Evolutionary conservation across 2,888 invertebrate species (phyloP).

Genomic region (Alcis repandata): DNA sequence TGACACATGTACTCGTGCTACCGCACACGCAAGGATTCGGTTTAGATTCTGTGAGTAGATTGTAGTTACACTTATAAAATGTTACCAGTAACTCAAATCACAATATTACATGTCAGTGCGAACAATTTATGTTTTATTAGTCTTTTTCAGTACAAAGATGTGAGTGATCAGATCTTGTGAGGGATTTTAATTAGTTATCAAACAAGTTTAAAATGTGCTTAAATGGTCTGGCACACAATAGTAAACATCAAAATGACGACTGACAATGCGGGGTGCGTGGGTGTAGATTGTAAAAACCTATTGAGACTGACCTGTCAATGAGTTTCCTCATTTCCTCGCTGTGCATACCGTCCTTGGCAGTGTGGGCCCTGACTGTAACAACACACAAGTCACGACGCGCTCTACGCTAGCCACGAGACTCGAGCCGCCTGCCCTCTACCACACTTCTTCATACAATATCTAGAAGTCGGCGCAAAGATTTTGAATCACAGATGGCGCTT

Average conservation of each 20-base stretch:
- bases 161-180: slow-evolving; percentile 9
- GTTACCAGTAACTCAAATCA: slow-evolving; percentile 7
- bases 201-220: neutral
- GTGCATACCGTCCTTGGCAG: slow-evolving; percentile 96
- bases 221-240: slow-evolving; percentile 11
- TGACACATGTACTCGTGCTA: slow-evolving; percentile 58
- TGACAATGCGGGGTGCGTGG: slow-evolving; percentile 31
- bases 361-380: slow-evolving; percentile 89
- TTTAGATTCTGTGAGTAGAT: slow-evolving; percentile 34
- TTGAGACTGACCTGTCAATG: slow-evolving; percentile 96
- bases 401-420: slow-evolving; percentile 81
- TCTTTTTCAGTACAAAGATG: neutral
- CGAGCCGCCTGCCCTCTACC: slow-evolving; percentile 71
- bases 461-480: slow-evolving; percentile 38
- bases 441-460: slow-evolving; percentile 62
- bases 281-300: slow-evolving; percentile 59
- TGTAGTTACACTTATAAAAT: neutral
- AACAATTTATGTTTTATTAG: neutral
- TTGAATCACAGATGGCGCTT: slow-evolving; percentile 17
- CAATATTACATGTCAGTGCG: slow-evolving; percentile 15
- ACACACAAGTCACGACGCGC: slow-evolving; percentile 84
- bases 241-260: slow-evolving; percentile 13
- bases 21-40: slow-evolving; percentile 78
- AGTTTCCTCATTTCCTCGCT: slow-evolving; percentile 99
- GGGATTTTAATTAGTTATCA: slow-evolving; percentile 4